Percentiles rank a stretch among this genome's conserved stretches.
Conservation (phyloP, 2,113 vertebrate genomes). For the Otolemur garnettii region DNA sequence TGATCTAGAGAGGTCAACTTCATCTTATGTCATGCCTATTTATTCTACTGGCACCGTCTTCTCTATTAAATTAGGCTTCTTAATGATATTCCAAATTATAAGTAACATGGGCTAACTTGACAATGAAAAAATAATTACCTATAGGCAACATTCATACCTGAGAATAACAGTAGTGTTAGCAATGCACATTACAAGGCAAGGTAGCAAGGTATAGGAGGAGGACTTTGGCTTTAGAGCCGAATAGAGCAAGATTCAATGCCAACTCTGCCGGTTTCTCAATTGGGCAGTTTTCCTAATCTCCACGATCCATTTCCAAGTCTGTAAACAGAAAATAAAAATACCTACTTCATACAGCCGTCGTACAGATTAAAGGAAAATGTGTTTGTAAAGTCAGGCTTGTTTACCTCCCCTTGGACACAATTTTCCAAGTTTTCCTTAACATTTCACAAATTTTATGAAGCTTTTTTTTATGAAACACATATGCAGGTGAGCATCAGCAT, state of each 20-base stretch:
- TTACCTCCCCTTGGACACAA: background rate
- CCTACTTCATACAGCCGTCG: background rate
- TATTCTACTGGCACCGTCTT: background rate
- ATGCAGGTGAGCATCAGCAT: background rate
- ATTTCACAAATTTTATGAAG: background rate
- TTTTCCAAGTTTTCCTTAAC: background rate
- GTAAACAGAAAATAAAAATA: slow-evolving; percentile 50
- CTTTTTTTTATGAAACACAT: background rate
- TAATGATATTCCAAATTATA: background rate
- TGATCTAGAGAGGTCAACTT: slow-evolving; percentile 33
- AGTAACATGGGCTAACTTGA: background rate
- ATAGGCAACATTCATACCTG: background rate
- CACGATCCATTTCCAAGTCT: background rate
- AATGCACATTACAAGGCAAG: background rate
- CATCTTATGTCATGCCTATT: slow-evolving; percentile 11
- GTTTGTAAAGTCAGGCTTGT: background rate
- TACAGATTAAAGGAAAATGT: background rate
- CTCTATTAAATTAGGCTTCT: slow-evolving; percentile 44
- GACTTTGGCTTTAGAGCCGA: background rate
- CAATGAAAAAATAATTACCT: background rate
- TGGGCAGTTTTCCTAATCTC: background rate
- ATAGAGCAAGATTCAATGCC: background rate
- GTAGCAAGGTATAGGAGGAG: background rate
- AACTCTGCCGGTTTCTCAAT: background rate
- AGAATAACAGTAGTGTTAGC: background rate